phyloP scores from a whole-genome alignment of 2,888 invertebrate species.

The Pachydiplax longipennis region DNA sequence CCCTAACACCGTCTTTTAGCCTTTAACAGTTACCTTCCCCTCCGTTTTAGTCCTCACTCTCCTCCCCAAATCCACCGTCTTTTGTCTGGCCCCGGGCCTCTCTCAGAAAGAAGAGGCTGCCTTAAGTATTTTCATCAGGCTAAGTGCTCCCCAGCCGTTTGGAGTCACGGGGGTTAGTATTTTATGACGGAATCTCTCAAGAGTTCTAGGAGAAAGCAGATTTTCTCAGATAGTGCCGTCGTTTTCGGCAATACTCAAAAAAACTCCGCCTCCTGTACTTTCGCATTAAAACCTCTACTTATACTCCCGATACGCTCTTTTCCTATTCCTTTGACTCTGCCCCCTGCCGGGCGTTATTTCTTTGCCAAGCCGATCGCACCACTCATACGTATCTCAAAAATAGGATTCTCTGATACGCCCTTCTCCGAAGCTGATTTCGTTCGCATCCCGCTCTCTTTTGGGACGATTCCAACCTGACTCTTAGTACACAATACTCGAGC shows the following conservation, averaged over 20 bases:
- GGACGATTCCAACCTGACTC: not conserved
- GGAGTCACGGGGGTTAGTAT: not conserved
- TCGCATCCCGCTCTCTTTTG: not conserved
- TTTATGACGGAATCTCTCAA: not conserved
- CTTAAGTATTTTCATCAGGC: slow-evolving; percentile 33
- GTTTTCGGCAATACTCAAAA: not conserved
- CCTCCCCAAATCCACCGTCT: not conserved
- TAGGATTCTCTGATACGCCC: not conserved
- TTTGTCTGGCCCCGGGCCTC: slow-evolving; percentile 18
- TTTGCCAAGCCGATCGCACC: not conserved
- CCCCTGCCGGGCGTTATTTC: not conserved
- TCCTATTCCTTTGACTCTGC: not conserved
- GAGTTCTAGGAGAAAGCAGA: not conserved
- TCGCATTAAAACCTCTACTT: not conserved
- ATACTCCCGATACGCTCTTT: not conserved
- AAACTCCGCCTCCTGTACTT: not conserved
- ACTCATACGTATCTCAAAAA: not conserved
- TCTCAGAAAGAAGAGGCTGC: not conserved
- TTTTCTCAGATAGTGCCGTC: not conserved
- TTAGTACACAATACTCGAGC: not conserved
- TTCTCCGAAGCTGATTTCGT: not conserved
- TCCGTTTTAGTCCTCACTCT: too few relatives aligned
- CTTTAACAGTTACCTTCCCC: not conserved
- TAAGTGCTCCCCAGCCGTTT: slow-evolving; percentile 13
- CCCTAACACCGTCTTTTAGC: slow-evolving; percentile 22